A percentile compares a stretch with the other conserved stretches of the same genome.
These are phyloP conservation scores for Merops nubicus DNA, from an alignment of 2,113 vertebrate species.

Conservation along the genomic window DNA sequence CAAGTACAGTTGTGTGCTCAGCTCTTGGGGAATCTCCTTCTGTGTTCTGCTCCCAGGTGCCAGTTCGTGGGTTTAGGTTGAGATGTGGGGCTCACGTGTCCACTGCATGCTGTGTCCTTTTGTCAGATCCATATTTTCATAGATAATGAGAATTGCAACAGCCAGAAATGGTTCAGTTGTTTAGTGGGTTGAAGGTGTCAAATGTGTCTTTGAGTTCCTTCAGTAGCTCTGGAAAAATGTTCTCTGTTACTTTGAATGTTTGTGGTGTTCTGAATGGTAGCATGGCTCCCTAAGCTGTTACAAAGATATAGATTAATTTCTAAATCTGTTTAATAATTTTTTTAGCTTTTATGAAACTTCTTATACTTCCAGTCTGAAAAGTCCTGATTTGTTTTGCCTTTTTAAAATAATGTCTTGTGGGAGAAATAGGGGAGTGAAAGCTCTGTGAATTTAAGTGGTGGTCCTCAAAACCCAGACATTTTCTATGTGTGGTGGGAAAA, in stretches of 20 bases:
- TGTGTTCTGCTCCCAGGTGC: not conserved
- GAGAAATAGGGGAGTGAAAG: not conserved
- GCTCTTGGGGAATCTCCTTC: not conserved
- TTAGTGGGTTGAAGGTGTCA: not conserved
- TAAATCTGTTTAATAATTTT: not conserved
- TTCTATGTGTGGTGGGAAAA: not conserved
- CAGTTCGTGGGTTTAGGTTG: not conserved
- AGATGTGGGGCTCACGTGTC: not conserved
- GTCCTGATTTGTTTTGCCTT: not conserved
- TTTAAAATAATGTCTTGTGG: not conserved
- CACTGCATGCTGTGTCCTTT: fast-evolving
- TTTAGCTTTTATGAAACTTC: not conserved
- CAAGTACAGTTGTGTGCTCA: not conserved
- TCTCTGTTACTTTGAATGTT: not conserved
- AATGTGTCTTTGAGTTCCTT: not conserved
- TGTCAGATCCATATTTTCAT: not conserved
- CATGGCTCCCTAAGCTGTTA: not conserved
- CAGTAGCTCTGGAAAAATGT: not conserved
- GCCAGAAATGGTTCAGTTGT: not conserved
- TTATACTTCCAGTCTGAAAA: not conserved
- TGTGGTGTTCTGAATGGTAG: not conserved
- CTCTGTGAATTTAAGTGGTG: not conserved
- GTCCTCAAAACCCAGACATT: not conserved
- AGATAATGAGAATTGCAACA: not conserved
- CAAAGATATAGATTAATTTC: not conserved